Evolutionary conservation across 1,140 invertebrate genomes (phyloP).

Genomic region (Pogonomyrmex barbatus): DNA sequence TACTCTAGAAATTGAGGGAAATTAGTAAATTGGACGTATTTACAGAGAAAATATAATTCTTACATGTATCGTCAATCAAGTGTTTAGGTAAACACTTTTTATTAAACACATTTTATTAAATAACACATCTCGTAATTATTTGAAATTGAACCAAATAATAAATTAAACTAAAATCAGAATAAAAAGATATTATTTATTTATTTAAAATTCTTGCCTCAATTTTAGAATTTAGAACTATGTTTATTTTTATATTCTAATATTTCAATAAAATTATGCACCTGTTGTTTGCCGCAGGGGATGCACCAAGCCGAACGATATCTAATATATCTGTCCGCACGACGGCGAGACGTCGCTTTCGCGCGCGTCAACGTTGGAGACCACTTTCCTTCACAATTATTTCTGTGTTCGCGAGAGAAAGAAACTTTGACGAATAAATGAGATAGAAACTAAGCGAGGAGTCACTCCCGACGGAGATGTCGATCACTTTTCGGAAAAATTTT

Average conservation of each 20-base stretch:
- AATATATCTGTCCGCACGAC: neutral
- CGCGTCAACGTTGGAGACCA: neutral
- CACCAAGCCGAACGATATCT: neutral
- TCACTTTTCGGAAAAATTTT: constrained; percentile 5
- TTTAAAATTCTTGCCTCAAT: neutral
- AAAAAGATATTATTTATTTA: too few species aligned
- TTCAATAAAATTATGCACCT: neutral
- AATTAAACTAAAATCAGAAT: too few species aligned
- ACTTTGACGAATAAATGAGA: neutral
- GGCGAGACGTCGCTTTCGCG: neutral
- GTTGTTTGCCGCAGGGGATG: neutral
- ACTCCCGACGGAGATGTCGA: too few species aligned
- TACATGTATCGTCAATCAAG: too few species aligned
- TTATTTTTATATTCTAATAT: neutral
- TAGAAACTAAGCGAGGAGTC: neutral
- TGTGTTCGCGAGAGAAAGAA: too few species aligned
- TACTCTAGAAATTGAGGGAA: too few species aligned
- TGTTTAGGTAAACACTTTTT: too few species aligned
- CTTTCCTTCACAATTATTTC: constrained; percentile 56
- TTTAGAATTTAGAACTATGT: neutral
- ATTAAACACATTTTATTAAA: too few species aligned
- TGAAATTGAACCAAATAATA: too few species aligned
- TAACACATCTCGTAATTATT: too few species aligned
- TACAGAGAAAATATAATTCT: too few species aligned
- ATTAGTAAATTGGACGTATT: too few species aligned